Conservation (phyloP, 2,113 vertebrate genomes). For the Euleptes europaea region DNA sequence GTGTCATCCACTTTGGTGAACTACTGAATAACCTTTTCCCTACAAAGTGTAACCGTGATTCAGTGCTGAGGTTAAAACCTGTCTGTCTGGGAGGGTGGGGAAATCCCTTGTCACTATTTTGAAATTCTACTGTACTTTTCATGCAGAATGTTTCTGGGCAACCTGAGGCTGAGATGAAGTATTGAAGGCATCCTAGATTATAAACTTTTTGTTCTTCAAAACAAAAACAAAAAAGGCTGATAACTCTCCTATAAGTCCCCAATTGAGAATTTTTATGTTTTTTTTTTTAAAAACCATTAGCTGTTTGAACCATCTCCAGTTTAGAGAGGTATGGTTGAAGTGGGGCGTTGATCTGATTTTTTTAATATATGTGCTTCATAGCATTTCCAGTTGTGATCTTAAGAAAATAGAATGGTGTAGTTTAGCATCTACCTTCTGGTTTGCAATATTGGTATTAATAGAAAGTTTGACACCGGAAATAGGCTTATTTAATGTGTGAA, state of each 20-base stretch:
- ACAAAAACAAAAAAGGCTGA: not conserved
- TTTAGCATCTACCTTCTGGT: too few species aligned
- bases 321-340: too few species aligned
- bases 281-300: too few species aligned
- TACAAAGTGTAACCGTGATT: not conserved
- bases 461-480: not conserved
- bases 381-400: not conserved
- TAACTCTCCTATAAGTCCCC: too few species aligned
- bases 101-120: not conserved
- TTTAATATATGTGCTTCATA: not conserved
- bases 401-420: not conserved
- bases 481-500: not conserved
- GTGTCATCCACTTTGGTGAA: not conserved
- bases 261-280: too few species aligned
- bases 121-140: not conserved
- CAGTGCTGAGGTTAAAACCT: not conserved
- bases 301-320: not conserved
- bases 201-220: not conserved
- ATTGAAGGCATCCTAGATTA: not conserved
- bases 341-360: not conserved
- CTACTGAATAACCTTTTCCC: not conserved
- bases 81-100: not conserved
- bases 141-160: not conserved
- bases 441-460: not conserved
- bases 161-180: not conserved